A percentile compares a stretch with the other conserved stretches of the same genome.
These are phyloP conservation scores for Drosophila melanica DNA, from an alignment of 1,140 invertebrate species.

Conservation along the genomic window DNA sequence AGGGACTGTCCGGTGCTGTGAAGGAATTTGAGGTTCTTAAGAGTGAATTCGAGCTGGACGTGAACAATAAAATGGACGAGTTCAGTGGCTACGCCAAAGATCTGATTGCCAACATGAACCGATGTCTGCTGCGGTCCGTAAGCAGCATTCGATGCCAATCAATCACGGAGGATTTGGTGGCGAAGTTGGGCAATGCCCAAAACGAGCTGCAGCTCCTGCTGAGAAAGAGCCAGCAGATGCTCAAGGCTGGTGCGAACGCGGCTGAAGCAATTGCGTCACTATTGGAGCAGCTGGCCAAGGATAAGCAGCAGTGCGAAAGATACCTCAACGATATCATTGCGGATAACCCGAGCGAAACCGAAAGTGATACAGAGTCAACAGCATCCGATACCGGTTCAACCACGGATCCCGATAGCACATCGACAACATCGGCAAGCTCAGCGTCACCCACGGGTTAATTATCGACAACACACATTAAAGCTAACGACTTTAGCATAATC, in stretches of 20 bases:
- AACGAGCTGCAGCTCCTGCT: neutral
- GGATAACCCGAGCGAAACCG: neutral
- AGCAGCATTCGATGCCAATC: neutral
- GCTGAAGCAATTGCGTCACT: neutral
- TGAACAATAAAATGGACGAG: neutral
- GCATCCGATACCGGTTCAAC: neutral
- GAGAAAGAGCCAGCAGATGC: neutral
- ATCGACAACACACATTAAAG: neutral
- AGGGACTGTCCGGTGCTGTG: slow-evolving; percentile 15
- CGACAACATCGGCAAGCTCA: neutral
- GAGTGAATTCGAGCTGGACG: slow-evolving; percentile 14
- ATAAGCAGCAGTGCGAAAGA: neutral
- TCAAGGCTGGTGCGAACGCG: neutral
- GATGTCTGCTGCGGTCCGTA: neutral
- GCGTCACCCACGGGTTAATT: neutral
- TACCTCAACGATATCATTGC: slow-evolving; percentile 2
- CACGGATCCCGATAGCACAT: neutral
- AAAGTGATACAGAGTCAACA: neutral
- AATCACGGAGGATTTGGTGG: neutral
- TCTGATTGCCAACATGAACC: slow-evolving; percentile 12
- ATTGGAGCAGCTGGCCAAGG: neutral
- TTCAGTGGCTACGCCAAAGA: slow-evolving; percentile 1
- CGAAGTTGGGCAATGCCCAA: neutral
- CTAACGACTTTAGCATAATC: slow-evolving; percentile 6
- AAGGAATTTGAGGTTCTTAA: slow-evolving; percentile 15